Evolutionary conservation across 2,888 invertebrate species (phyloP).

Genomic region (Scrobipalpa costella): DNA sequence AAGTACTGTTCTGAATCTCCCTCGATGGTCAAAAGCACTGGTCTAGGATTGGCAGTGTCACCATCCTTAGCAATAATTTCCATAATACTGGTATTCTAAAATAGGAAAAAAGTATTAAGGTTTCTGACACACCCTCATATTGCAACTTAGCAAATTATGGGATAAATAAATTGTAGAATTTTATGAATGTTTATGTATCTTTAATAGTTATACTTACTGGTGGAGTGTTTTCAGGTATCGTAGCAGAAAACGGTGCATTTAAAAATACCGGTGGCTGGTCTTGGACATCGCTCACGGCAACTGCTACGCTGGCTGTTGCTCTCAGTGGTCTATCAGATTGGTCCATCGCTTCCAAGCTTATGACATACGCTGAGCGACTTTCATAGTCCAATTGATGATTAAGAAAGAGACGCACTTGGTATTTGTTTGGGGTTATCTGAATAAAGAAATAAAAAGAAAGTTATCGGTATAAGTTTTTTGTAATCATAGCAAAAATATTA

Average conservation of each 20-base stretch:
- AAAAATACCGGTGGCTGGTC: constrained; percentile 92
- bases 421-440: constrained; percentile 85
- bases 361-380: constrained; percentile 85
- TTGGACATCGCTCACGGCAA: constrained; percentile 88
- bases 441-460: constrained; percentile 40
- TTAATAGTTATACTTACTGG: constrained; percentile 62
- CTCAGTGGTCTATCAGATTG: constrained; percentile 83
- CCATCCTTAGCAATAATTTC: constrained; percentile 90
- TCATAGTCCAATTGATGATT: constrained; percentile 88
- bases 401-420: constrained; percentile 85
- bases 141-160: neutral
- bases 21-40: constrained; percentile 84
- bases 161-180: too few species aligned
- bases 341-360: constrained; percentile 85
- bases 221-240: constrained; percentile 87
- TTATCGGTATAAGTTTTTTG: neutral
- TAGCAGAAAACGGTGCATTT: constrained; percentile 90
- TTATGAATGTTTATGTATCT: neutral
- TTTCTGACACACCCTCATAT: neutral
- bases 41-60: constrained; percentile 87
- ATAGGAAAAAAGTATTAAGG: constrained; percentile 11
- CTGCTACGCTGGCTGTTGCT: constrained; percentile 87
- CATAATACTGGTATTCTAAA: constrained; percentile 83
- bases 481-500: neutral
- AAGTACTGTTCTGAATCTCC: constrained; percentile 87